Conservation (phyloP, 2,797 vertebrate species). For the Acipenser transmontanus region DNA sequence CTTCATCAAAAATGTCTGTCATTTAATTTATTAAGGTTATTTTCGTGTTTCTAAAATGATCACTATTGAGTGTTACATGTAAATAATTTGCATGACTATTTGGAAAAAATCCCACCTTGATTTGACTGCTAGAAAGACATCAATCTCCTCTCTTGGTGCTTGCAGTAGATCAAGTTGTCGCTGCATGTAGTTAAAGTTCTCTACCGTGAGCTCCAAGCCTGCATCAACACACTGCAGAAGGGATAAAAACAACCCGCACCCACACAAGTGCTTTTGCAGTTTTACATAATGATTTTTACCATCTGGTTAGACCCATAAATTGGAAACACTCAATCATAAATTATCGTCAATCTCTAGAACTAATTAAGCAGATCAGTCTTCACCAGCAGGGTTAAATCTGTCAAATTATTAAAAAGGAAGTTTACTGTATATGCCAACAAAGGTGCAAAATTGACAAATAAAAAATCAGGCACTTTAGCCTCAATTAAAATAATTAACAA, state of each 20-base stretch:
- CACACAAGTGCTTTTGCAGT: neutral
- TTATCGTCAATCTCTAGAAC: too few relatives aligned
- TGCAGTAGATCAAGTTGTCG: conserved; percentile 51
- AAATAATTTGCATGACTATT: too few relatives aligned
- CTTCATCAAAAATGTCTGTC: too few relatives aligned
- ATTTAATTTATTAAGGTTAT: too few relatives aligned
- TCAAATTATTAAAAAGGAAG: neutral
- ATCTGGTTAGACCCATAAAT: too few relatives aligned
- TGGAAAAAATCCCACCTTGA: conserved; percentile 49
- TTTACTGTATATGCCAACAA: neutral
- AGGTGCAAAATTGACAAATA: neutral
- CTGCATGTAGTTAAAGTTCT: conserved; percentile 56
- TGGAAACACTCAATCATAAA: too few relatives aligned
- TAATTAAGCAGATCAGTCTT: too few relatives aligned
- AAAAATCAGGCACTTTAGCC: neutral
- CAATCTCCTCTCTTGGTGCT: conserved; percentile 52
- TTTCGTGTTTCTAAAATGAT: too few relatives aligned
- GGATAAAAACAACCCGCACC: conserved; percentile 8
- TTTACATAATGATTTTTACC: too few relatives aligned
- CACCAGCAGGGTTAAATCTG: neutral
- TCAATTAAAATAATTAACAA: neutral
- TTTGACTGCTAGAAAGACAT: conserved; percentile 50
- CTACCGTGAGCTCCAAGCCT: conserved; percentile 54
- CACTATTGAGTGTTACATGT: too few relatives aligned
- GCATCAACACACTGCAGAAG: conserved; percentile 53